Conservation (phyloP, 2,888 invertebrate genomes). For the Eucera pruinosa region DNA sequence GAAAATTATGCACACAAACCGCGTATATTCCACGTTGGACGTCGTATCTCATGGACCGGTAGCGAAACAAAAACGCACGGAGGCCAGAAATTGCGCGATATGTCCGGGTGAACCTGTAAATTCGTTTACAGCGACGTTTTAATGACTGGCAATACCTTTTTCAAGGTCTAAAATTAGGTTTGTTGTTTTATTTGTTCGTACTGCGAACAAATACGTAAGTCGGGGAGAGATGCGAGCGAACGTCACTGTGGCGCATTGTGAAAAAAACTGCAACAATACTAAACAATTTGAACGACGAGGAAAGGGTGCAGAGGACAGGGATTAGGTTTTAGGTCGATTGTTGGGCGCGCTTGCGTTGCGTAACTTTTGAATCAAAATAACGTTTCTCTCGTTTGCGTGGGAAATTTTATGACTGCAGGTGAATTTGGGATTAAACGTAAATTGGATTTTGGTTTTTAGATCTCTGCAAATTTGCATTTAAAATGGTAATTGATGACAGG, state of each 20-base stretch:
- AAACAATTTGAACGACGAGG: not conserved
- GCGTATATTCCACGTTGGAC: not conserved
- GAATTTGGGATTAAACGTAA: not conserved
- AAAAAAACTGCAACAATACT: not conserved
- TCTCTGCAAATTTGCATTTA: not conserved
- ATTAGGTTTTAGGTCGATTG: conserved; percentile 4
- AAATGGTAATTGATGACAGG: not conserved
- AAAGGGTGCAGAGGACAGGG: too few relatives aligned
- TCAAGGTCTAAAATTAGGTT: conserved; percentile 1
- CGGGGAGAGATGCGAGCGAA: not conserved
- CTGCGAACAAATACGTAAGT: not conserved
- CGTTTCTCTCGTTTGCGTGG: not conserved
- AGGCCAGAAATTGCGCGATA: conserved; percentile 7
- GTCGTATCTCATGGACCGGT: not conserved
- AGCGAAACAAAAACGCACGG: conserved; percentile 9
- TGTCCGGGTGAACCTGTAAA: conserved; percentile 17
- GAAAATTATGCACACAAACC: conserved; percentile 31
- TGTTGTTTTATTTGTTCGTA: not conserved
- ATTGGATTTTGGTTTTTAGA: not conserved
- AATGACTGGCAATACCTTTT: conserved; percentile 7
- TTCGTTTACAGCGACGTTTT: conserved; percentile 19
- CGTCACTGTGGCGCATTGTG: not conserved
- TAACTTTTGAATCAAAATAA: not conserved
- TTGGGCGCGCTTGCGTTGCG: not conserved
- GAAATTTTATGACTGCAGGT: not conserved